Evolutionary conservation across 37 sponge, comb jelly and placozoan genomes (phyloP).

Genomic region (Dysidea cf. avara): DNA sequence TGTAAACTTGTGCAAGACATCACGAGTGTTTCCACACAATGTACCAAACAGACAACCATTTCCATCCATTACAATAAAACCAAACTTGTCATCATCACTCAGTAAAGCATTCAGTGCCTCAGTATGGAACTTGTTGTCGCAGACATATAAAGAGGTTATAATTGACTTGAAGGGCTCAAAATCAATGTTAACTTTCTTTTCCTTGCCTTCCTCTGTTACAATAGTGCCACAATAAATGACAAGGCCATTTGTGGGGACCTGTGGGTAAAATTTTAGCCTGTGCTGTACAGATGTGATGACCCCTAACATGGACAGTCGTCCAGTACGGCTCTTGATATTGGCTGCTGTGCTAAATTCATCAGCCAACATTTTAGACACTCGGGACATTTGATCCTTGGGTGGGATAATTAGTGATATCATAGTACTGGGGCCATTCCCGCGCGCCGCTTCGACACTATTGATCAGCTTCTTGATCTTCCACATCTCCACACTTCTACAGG

Average conservation of each 20-base stretch:
- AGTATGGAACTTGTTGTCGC: conserved; percentile 99
- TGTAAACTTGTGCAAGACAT: conserved; percentile 98
- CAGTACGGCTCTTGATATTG: conserved; percentile 98
- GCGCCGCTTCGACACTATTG: conserved; percentile 96
- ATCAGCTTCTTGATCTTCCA: conserved; percentile 99
- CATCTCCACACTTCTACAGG: conserved; percentile 97
- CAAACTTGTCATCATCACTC: conserved; percentile 98
- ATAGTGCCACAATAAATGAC: conserved; percentile 99
- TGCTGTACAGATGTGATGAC: conserved; percentile 99
- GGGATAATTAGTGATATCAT: conserved; percentile 99
- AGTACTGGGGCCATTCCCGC: conserved; percentile 98
- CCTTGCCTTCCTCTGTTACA: conserved; percentile 98
- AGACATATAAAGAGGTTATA: conserved; percentile 98
- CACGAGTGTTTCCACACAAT: conserved; percentile 95
- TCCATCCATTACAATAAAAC: conserved; percentile 99
- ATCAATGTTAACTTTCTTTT: conserved; percentile 99
- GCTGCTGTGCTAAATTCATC: conserved; percentile 98
- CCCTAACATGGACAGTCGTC: conserved; percentile 94
- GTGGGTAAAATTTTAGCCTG: conserved; percentile 92
- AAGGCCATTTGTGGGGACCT: conserved; percentile 85
- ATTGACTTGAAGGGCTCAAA: conserved; percentile 99
- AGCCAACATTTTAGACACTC: conserved; percentile 94
- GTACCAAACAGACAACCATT: conserved; percentile 98
- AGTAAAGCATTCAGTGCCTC: conserved; percentile 95
- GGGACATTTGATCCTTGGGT: conserved; percentile 98